Conservation (phyloP, 1,140 invertebrate genomes). For the Ostrea edulis region DNA sequence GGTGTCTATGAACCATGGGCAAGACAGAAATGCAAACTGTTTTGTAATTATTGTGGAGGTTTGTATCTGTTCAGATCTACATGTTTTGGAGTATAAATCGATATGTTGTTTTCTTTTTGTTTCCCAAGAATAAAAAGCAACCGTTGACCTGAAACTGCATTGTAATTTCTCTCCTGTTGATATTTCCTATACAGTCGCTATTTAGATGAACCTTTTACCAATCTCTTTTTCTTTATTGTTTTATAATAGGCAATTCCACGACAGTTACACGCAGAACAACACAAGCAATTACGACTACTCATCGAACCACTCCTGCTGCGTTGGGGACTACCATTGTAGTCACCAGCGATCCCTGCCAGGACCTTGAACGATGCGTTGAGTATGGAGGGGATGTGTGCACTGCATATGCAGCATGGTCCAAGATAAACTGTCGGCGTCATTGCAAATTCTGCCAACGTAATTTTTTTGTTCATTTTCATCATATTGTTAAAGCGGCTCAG, state of each 20-base stretch:
- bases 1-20: slow-evolving; percentile 45
- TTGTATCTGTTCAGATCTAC: neutral
- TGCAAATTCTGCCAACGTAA: slow-evolving; percentile 47
- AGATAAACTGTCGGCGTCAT: slow-evolving; percentile 44
- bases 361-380: slow-evolving; percentile 35
- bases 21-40: slow-evolving; percentile 46
- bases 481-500: too few relatives aligned
- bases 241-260: neutral
- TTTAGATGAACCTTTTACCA: neutral
- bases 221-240: neutral
- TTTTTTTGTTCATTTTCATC: neutral
- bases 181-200: too few relatives aligned
- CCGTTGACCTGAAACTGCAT: too few relatives aligned
- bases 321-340: neutral
- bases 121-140: too few relatives aligned
- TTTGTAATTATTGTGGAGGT: slow-evolving; percentile 49
- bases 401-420: slow-evolving; percentile 44
- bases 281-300: neutral
- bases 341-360: neutral
- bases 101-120: too few relatives aligned
- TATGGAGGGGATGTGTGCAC: slow-evolving; percentile 45
- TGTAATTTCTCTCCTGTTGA: too few relatives aligned
- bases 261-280: neutral
- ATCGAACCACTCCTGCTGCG: neutral
- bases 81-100: too few relatives aligned